Conservation (phyloP, 2,113 vertebrate genomes). For the Takifugu flavidus region DNA sequence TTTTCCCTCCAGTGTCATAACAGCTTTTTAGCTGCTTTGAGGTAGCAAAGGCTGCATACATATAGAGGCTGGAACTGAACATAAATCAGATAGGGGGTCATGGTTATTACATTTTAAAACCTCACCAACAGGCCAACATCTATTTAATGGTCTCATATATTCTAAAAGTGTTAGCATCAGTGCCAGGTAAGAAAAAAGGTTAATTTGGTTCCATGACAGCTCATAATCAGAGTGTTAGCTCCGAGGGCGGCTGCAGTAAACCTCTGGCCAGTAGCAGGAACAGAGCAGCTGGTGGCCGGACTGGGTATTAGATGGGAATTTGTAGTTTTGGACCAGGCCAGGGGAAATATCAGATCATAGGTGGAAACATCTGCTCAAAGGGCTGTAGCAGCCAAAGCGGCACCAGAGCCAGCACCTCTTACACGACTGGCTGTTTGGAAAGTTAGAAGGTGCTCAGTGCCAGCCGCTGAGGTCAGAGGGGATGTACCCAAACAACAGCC, state of each 20-base stretch:
- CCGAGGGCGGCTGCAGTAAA: conserved; percentile 18
- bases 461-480: conserved; percentile 28
- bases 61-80: neutral
- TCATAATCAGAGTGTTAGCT: conserved; percentile 4
- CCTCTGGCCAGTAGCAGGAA: conserved; percentile 21
- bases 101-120: conserved; percentile 9
- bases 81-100: neutral
- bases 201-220: neutral
- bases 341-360: conserved; percentile 65
- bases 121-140: neutral
- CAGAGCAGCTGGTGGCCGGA: conserved; percentile 12
- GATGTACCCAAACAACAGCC: conserved; percentile 31
- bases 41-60: too few relatives aligned
- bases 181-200: neutral
- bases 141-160: neutral
- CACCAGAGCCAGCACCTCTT: conserved; percentile 36
- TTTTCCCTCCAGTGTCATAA: too few relatives aligned
- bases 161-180: neutral
- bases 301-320: conserved; percentile 21
- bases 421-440: conserved; percentile 41
- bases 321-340: conserved; percentile 40
- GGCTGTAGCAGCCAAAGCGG: conserved; percentile 28
- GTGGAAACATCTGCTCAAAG: conserved; percentile 62
- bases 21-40: too few relatives aligned
- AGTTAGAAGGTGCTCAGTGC: conserved; percentile 9